Percentiles rank a stretch among this genome's conserved stretches.
Conservation (phyloP, 2,888 invertebrate species). For the Limnephilus marmoratus region DNA sequence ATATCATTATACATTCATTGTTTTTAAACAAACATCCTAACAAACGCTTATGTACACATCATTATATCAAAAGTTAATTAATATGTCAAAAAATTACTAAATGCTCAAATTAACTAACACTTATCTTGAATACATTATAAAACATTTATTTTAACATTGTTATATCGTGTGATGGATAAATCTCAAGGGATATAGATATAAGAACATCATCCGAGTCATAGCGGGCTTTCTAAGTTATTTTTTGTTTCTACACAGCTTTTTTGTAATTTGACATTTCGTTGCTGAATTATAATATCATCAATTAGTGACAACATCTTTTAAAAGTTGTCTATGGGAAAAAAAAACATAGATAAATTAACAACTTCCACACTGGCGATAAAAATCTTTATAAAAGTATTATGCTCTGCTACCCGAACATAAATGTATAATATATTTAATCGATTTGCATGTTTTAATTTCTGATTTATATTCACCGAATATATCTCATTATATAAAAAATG, state of each 20-base stretch:
- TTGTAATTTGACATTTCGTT: too few species aligned
- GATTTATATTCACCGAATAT: too few species aligned
- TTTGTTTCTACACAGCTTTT: not conserved
- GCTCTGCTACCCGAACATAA: not conserved
- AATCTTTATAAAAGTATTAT: not conserved
- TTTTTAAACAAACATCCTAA: not conserved
- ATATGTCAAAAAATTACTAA: constrained; percentile 27
- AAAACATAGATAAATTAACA: not conserved
- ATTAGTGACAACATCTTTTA: not conserved
- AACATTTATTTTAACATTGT: constrained; percentile 20
- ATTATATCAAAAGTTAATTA: constrained; percentile 22
- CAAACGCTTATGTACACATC: constrained; percentile 11
- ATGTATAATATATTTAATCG: not conserved
- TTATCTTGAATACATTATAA: constrained; percentile 27
- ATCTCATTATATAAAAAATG: too few species aligned
- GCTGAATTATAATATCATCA: not conserved
- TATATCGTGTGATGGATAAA: not conserved
- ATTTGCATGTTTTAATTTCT: not conserved
- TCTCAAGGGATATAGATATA: not conserved
- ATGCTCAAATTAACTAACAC: constrained; percentile 43
- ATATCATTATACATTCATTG: constrained; percentile 8
- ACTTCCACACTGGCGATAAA: not conserved
- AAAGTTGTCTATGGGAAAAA: not conserved
- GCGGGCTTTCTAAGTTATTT: not conserved
- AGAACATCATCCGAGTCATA: not conserved